Evolutionary conservation across 2,797 vertebrate species (phyloP), one percentile per base, ranked within the genome.

Genomic region (Pelochelys cantorii): DNA sequence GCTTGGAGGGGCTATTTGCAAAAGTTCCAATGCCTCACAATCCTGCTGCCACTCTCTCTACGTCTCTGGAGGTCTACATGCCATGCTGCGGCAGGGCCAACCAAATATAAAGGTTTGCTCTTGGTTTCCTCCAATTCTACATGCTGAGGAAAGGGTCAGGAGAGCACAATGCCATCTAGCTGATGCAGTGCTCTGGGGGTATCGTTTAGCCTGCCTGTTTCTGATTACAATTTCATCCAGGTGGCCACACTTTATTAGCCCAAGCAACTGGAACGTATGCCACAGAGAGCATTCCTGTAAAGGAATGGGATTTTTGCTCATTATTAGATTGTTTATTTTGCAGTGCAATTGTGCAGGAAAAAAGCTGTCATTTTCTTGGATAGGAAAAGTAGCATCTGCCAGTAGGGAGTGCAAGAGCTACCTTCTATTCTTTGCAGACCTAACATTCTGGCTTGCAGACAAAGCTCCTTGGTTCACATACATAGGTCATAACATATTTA

Each of bases 321-420:
- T 17, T 27, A 25, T 1, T 31, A 59, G 65, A 14, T 25, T 20
- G 18, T 65, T 55, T 37, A 62, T 54, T 27, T 52, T 37, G n/a
- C 74, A 17, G 11, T 71, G 52, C 59, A 7, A 15, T 4, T 13
- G 22, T 2, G 20, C 1, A 4, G 56, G 48, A 6, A 79, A 48
- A 91, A 90, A 12, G 54, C n/a, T 84, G n/a, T 59, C 1, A 2
- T 29, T 85, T 59, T 83, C 86, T 92, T n/a, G 71, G 78, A 83
- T 48, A 15, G 52, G 87, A 27, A 87, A 91, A 80, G 85, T 3
- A 85, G 52, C n/a, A 7, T 59, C 65, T 60, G 55, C 89, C 90
- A 83, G 79, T 75, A 93, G 90, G 87, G 91, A 95, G 92, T 90
- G 94, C 90, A 92, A 94, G 92, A 90, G 75, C 53, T 25, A 27